Conservation (phyloP, 2,113 vertebrate genomes). For the Salvator merianae region DNA sequence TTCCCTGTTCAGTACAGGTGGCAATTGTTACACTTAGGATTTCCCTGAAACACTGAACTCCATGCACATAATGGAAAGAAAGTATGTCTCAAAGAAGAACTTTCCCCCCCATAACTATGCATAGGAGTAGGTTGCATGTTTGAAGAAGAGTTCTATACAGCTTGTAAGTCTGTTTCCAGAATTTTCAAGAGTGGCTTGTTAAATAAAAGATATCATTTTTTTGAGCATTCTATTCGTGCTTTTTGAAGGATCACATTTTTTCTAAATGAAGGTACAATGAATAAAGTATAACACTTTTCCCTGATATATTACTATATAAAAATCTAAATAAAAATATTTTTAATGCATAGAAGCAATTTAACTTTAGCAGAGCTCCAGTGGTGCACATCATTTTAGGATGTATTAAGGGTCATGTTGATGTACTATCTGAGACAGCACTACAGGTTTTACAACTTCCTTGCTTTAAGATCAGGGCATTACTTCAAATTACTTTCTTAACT, state of each 20-base stretch:
- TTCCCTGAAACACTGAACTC: background rate
- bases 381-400: conserved; percentile 26
- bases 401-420: conserved; percentile 40
- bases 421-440: conserved; percentile 50
- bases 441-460: conserved; percentile 50
- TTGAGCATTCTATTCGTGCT: background rate
- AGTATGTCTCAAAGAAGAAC: background rate
- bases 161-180: background rate
- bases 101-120: background rate
- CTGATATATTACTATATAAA: background rate
- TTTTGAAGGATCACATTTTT: background rate
- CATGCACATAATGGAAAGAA: too few species aligned
- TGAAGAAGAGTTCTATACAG: background rate
- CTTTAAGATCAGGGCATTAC: conserved; percentile 46
- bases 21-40: background rate
- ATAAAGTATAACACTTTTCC: background rate
- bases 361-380: conserved; percentile 35
- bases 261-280: conserved; percentile 3
- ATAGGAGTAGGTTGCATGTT: too few species aligned
- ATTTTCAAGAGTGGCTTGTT: background rate
- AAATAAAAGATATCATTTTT: background rate
- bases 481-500: conserved; percentile 63
- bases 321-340: conserved; percentile 45
- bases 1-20: background rate
- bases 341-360: conserved; percentile 45